Conservation (phyloP, 2,113 vertebrate genomes). For the Mesoclemmys tuberculata region DNA sequence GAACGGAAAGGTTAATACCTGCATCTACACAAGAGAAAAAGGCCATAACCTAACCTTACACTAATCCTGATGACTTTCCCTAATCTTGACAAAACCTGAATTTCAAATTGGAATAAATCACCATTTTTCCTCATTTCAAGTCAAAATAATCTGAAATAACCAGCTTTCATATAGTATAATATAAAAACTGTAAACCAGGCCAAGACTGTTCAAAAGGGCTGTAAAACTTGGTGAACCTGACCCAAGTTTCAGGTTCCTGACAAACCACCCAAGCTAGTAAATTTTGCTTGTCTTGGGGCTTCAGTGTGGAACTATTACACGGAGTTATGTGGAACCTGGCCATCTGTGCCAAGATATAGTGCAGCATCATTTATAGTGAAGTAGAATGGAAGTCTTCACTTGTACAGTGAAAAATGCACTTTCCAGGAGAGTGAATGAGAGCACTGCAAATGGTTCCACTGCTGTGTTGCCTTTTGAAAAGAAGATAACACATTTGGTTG, state of each 20-base stretch:
- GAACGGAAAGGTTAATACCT: background rate
- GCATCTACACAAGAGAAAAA: background rate
- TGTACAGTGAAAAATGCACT: background rate
- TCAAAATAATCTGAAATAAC: background rate
- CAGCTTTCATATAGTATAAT: background rate
- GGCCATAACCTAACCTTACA: background rate
- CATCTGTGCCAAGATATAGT: background rate
- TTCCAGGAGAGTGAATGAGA: background rate
- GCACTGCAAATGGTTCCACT: background rate
- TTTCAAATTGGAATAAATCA: background rate
- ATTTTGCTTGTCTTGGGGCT: too few relatives aligned
- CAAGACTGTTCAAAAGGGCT: background rate
- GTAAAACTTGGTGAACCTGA: background rate
- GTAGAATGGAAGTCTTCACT: background rate
- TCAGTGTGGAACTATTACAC: background rate
- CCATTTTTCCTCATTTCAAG: background rate
- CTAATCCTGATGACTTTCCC: background rate
- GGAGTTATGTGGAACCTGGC: background rate
- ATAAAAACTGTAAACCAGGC: background rate
- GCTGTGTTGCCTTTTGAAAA: background rate
- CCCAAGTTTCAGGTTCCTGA: background rate
- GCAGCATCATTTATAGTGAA: background rate
- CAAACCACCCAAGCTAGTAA: background rate
- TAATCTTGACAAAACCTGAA: background rate
- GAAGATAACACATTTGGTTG: background rate